These are phyloP conservation scores for Lamellibrachia satsuma DNA, from an alignment of 2,888 invertebrate genomes.

Conservation along the genomic window DNA sequence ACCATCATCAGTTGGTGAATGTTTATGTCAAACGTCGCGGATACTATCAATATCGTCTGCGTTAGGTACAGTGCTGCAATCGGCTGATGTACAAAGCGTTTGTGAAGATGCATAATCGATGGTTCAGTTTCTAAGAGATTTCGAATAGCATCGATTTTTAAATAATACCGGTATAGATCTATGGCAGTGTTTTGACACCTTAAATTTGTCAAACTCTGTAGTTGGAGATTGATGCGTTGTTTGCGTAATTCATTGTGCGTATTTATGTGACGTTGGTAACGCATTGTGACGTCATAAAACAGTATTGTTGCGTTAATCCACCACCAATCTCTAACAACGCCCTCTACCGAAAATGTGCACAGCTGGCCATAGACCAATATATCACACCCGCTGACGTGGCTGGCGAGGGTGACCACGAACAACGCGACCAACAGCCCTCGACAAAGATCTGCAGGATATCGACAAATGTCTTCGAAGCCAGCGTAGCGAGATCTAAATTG, in stretches of 20 bases:
- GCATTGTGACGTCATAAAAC: background rate
- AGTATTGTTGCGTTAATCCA: background rate
- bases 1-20: conserved; percentile 54
- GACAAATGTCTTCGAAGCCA: no score
- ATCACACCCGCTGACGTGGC: no score
- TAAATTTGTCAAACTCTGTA: no score
- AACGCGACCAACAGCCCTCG: no score
- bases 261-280: background rate
- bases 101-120: background rate
- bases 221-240: background rate
- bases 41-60: conserved; percentile 19
- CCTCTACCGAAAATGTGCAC: no score
- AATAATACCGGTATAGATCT: background rate
- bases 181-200: no score
- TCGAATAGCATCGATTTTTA: background rate
- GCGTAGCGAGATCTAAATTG: no score
- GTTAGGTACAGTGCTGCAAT: background rate
- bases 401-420: no score
- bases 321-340: no score
- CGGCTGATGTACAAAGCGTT: background rate
- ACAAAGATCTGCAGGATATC: no score
- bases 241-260: background rate
- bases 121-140: background rate
- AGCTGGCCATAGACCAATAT: no score
- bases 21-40: conserved; percentile 51